Conservation (phyloP, 2,113 vertebrate species). For the Zosterops borbonicus region DNA sequence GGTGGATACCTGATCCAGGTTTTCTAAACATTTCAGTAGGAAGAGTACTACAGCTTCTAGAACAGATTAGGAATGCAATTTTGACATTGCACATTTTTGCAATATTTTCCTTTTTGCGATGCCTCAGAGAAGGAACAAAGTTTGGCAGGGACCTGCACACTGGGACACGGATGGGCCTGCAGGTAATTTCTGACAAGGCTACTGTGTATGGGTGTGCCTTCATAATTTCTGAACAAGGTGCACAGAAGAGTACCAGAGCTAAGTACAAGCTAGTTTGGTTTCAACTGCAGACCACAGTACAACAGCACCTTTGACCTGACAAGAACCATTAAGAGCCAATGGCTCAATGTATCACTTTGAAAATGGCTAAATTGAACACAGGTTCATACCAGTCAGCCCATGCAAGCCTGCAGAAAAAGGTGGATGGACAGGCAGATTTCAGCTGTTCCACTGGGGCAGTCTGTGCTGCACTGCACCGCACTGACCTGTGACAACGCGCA, state of each 20-base stretch:
- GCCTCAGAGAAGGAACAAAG: not conserved
- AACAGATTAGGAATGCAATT: not conserved
- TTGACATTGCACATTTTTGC: not conserved
- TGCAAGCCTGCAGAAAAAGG: not conserved
- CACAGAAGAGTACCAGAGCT: not conserved
- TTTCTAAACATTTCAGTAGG: not conserved
- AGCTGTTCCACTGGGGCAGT: not conserved
- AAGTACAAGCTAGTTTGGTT: not conserved
- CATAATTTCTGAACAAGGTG: not conserved
- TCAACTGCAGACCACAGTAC: not conserved
- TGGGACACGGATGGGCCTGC: not conserved
- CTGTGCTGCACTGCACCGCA: not conserved
- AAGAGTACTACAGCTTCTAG: not conserved
- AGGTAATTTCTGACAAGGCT: not conserved
- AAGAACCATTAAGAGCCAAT: not conserved
- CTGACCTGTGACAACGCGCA: not conserved
- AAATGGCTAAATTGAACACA: not conserved
- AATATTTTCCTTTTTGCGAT: not conserved
- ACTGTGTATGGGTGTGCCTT: not conserved
- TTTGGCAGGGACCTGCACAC: not conserved
- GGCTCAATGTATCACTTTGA: not conserved
- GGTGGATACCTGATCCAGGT: rapidly evolving
- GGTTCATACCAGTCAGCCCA: not conserved
- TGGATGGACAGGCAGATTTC: not conserved
- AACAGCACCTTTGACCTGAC: not conserved